A percentile compares a stretch with the other conserved stretches of the same genome.
These are phyloP conservation scores for Doris montereyensis DNA, from an alignment of 2,888 invertebrate species.

Conservation along the genomic window DNA sequence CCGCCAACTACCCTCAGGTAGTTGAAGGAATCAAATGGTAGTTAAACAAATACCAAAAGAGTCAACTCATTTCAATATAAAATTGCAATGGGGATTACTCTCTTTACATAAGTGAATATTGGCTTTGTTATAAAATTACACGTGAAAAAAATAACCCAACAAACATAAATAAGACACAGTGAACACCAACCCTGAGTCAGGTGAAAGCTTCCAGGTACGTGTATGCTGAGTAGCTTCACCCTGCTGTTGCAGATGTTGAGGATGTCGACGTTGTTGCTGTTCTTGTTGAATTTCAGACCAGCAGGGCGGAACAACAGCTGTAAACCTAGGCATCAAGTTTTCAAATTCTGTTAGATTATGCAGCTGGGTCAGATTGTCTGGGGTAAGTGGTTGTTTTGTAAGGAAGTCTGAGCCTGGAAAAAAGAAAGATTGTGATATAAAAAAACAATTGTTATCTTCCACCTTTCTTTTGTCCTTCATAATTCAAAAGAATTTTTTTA, in stretches of 20 bases:
- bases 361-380: constrained; percentile 77
- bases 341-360: constrained; percentile 86
- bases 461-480: no score
- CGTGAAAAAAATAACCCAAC: no score
- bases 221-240: constrained; percentile 82
- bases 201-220: constrained; percentile 90
- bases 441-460: no score
- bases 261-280: constrained; percentile 89
- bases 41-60: no score
- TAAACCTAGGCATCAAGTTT: constrained; percentile 80
- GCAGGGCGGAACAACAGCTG: constrained; percentile 91
- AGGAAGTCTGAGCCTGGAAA: constrained; percentile 55
- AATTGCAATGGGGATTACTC: no score
- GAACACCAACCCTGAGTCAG: constrained; percentile 80
- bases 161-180: no score
- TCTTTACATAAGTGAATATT: no score
- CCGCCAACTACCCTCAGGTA: no score
- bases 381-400: constrained; percentile 76
- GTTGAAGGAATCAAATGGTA: no score
- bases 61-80: no score
- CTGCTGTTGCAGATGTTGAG: constrained; percentile 82
- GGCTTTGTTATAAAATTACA: no score
- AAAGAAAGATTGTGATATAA: background rate
- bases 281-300: constrained; percentile 95
- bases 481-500: no score